Conservation (phyloP, 2,888 invertebrate species). For the Nysson spinosus region DNA sequence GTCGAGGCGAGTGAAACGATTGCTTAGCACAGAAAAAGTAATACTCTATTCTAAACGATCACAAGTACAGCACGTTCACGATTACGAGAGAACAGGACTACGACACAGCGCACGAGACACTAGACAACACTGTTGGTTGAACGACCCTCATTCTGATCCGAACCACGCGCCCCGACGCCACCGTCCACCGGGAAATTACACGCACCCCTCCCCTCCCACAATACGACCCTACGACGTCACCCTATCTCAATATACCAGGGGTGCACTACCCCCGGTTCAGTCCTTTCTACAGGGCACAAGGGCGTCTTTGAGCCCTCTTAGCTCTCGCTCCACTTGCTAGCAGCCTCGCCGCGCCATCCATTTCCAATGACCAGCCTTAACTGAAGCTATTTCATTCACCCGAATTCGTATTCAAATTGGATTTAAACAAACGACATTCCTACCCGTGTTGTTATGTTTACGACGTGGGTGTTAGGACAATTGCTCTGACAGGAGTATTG, state of each 20-base stretch:
- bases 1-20: not conserved
- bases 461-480: no score
- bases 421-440: constrained; percentile 43
- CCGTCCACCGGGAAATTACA: constrained; percentile 74
- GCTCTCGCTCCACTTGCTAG: constrained; percentile 52
- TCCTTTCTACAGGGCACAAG: constrained; percentile 56
- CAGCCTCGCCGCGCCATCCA: constrained; percentile 48
- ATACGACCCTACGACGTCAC: constrained; percentile 60
- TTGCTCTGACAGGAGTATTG: no score
- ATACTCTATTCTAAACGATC: constrained; percentile 67
- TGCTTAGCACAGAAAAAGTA: constrained; percentile 11
- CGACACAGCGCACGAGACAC: constrained; percentile 72
- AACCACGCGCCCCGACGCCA: constrained; percentile 67
- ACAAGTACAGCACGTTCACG: constrained; percentile 70
- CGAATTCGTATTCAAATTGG: constrained; percentile 57
- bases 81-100: constrained; percentile 69
- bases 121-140: constrained; percentile 75
- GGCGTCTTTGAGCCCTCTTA: constrained; percentile 66
- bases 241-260: constrained; percentile 65
- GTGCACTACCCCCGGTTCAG: constrained; percentile 55
- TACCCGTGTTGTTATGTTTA: not conserved
- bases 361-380: constrained; percentile 54
- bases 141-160: constrained; percentile 69
- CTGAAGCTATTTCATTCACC: constrained; percentile 57
- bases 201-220: constrained; percentile 57